A percentile compares a stretch with the other conserved stretches of the same genome.
Conservation (phyloP, 2,797 vertebrate species). For the Rhabdophis nuchalis region DNA sequence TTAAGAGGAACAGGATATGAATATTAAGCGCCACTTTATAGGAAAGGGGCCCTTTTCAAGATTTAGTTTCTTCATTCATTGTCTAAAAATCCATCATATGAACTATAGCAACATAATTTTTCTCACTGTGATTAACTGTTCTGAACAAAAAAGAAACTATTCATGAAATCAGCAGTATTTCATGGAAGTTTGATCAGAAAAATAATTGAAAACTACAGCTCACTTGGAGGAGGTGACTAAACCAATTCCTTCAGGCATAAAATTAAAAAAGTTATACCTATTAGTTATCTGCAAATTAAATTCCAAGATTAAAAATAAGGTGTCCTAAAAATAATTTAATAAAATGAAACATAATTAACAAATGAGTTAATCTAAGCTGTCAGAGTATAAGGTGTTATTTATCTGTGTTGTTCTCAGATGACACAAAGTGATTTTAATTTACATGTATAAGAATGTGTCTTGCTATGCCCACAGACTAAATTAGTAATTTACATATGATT, state of each 20-base stretch:
- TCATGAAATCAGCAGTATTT: conserved; percentile 41
- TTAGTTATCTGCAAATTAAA: conserved; percentile 51
- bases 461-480: neutral
- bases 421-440: neutral
- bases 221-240: conserved; percentile 35
- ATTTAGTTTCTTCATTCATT: conserved; percentile 35
- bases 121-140: conserved; percentile 9
- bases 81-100: conserved; percentile 18
- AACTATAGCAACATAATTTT: conserved; percentile 40
- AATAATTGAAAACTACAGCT: conserved; percentile 49
- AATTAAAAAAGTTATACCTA: conserved; percentile 56
- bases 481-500: neutral
- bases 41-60: neutral
- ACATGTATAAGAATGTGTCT: neutral
- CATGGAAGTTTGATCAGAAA: conserved; percentile 54
- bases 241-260: conserved; percentile 42
- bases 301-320: conserved; percentile 44
- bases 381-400: neutral
- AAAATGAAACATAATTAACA: conserved; percentile 39
- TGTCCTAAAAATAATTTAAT: conserved; percentile 37
- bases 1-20: neutral
- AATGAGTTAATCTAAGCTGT: conserved; percentile 25
- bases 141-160: conserved; percentile 23
- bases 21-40: neutral
- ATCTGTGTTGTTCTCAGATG: neutral